Evolutionary conservation across 1,140 invertebrate genomes (phyloP), one percentile per base, ranked within the genome.

Genomic region (Vollenhovia emeryi): DNA sequence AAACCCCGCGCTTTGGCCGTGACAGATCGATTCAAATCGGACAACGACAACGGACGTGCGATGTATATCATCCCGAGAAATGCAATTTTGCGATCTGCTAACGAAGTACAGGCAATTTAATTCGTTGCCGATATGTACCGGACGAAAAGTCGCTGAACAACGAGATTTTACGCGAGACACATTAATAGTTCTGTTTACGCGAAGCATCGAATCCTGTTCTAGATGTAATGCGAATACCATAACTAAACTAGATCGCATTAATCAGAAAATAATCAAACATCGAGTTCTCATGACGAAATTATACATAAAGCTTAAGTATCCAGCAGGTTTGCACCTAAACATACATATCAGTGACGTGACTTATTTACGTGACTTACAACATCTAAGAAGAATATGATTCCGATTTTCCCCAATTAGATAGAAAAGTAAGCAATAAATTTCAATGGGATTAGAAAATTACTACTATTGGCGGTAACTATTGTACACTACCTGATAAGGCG

Each of bases 71-170:
- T 86, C 36, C 33, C 3, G 40, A 73, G 80, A 85, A 86, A 91
- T 80, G 48, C 71, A 79, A 88, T 91, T 86, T 76, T 62, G 78
- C 86, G 55, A 85, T 88, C 75, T 86, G 83, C 73, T 84, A 85
- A 85, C 71, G 55, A 87, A 85, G 84, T 71, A 71, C 30, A 45
- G n/a, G 45, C 71, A 74, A 80, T 79, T 27, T 45, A 66, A 79
- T 59, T 24, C 27, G 33, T 57, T 24, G 24, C 13, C 24, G 21
- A 79, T 80, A 57, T 52, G 21, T 21, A 43, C 21, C 18, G 52
- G n/a, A 33, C 45, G 62, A 85, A 80, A n/a, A 85, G 40, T 79
- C 21, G 62, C 50, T 66, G 75, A 80, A 30, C 80, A 85, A 85
- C 84, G 52, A 80, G 40, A 85, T 85, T 85, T 85, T 85, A 52